Conservation (phyloP, 2,797 vertebrate genomes). For the Gymnodraco acuticeps region DNA sequence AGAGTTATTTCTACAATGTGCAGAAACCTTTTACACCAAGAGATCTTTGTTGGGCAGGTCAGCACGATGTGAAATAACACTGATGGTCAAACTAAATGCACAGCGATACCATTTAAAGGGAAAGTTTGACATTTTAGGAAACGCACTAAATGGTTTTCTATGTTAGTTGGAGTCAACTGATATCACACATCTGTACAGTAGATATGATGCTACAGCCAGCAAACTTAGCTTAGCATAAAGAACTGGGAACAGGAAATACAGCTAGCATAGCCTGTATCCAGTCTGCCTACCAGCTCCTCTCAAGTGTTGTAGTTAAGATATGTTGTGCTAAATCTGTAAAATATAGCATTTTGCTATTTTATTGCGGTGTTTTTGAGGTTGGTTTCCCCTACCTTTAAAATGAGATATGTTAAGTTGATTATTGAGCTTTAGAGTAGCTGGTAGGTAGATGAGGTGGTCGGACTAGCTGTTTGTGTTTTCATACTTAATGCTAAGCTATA, state of each 20-base stretch:
- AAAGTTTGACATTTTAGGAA: constrained; percentile 23
- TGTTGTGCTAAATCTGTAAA: background rate
- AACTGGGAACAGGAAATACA: background rate
- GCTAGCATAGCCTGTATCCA: background rate
- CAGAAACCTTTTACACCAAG: constrained; percentile 32
- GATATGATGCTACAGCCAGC: background rate
- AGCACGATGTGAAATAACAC: constrained; percentile 49
- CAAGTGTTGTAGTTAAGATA: background rate
- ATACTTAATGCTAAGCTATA: constrained; percentile 15
- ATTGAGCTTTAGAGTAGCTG: constrained; percentile 1
- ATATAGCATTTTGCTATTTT: background rate
- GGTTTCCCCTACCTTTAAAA: no score
- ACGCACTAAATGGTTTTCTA: background rate
- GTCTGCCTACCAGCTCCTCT: background rate
- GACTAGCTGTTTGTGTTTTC: background rate
- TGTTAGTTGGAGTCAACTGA: background rate
- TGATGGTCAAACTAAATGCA: constrained; percentile 49
- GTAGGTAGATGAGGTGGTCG: background rate
- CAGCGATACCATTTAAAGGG: constrained; percentile 49
- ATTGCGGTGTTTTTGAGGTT: background rate
- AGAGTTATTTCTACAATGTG: constrained; percentile 41
- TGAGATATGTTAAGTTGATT: no score
- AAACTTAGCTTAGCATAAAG: constrained; percentile 12
- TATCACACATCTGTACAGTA: background rate
- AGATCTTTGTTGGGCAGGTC: constrained; percentile 24